Base-by-base conservation (phyloP, 2,113 vertebrate species). In the Otis tarda region DNA sequence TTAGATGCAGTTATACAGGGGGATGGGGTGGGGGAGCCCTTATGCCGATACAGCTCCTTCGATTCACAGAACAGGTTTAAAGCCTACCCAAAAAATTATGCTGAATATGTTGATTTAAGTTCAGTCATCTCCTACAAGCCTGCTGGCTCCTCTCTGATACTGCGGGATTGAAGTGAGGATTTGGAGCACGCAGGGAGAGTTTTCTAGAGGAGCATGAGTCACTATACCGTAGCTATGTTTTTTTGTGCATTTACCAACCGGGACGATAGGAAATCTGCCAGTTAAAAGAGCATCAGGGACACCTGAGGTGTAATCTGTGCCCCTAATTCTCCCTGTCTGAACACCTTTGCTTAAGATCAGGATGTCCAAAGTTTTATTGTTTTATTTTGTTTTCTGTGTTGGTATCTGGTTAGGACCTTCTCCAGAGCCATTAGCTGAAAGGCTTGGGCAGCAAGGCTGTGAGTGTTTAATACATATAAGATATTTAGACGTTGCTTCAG, bases 161-260 rank as follows among this genome's bases (percentile, higher is more conserved):
- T 87, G 61, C 1, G 3, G 74, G 57, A 12, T 27, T 87, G 93
- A 84, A 89, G 84, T 25, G 53, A 87, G 57, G 55, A 87, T 91
- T 92, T 84, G 52, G 83, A 91, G 60, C 37, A 53, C 2, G 9
- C 60, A 84, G 56, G 28, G 37, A 87, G 65, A 79, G 33, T 87
- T 84, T 95, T 86, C 56, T 92, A 45, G 57, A 71, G 30, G 33
- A 84, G 61, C 67, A 57, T 93, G 87, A 91, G 81, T 94, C 78
- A 95, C 31, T 53, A 5, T 7, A 41, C 9, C 0, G 0, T 57
- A 74, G 49, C 45, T 61, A 10, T 30, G 7, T 15, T 84, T 85
- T 91, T 87, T 43, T 71, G 39, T 84, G 47, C 35, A 17, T 93
- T 84, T 84, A 75, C 65, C 43, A 73, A 49, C 61, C 53, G 83